phyloP scores from a whole-genome alignment of 2,797 vertebrate species.

The Gymnoscopelus braueri region DNA sequence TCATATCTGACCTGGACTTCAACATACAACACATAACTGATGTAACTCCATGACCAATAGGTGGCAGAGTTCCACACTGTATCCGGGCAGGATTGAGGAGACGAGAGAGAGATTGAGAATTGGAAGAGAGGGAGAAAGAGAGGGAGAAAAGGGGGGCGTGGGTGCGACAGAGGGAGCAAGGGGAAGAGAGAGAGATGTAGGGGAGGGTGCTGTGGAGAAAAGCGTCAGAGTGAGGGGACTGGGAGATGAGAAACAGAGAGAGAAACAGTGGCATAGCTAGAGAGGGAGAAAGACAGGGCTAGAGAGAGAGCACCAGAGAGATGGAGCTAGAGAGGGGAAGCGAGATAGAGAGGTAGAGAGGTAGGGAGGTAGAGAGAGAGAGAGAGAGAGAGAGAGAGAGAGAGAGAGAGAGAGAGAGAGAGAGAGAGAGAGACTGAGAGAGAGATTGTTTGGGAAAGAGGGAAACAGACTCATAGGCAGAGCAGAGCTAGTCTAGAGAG shows the following conservation, averaged over 20 bases:
- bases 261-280: not conserved
- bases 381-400: not conserved
- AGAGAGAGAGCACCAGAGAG: no score
- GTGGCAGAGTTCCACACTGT: constrained; percentile 75
- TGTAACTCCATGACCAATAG: constrained; percentile 67
- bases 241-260: no score
- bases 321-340: not conserved
- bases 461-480: constrained; percentile 26
- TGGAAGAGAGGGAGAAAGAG: not conserved
- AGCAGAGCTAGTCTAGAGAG: no score
- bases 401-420: not conserved
- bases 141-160: not conserved
- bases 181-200: not conserved
- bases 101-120: not conserved
- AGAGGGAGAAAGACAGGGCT: no score
- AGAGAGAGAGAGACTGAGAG: constrained; percentile 1
- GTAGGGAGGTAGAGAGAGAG: constrained; percentile 6
- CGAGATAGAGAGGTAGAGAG: constrained; percentile 25
- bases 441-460: not conserved
- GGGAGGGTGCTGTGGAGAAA: no score
- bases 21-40: not conserved
- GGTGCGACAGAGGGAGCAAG: not conserved
- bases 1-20: constrained; percentile 17
- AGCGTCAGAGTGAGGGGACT: no score
- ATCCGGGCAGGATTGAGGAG: constrained; percentile 62